These are phyloP conservation scores for Cataglyphis livida DNA, from an alignment of 2,888 invertebrate genomes.

Conservation along the genomic window DNA sequence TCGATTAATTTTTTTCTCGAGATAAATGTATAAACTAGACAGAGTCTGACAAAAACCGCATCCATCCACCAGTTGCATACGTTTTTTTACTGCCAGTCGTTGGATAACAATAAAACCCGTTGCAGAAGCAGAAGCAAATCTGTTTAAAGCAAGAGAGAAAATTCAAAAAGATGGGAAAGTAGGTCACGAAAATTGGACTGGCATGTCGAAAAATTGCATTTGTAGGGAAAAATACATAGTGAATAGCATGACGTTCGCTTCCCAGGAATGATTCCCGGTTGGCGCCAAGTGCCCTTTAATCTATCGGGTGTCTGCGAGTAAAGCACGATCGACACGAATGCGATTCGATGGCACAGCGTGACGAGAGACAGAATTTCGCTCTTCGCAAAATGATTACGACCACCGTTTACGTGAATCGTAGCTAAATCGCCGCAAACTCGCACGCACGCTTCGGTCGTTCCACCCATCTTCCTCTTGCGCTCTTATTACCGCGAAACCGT, in stretches of 20 bases:
- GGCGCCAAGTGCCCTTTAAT: conserved; percentile 60
- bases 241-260: conserved; percentile 38
- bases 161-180: conserved; percentile 33
- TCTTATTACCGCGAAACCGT: conserved; percentile 25
- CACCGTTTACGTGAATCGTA: conserved; percentile 41
- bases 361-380: conserved; percentile 45
- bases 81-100: conserved; percentile 11
- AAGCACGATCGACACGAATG: conserved; percentile 56
- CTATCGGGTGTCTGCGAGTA: conserved; percentile 58
- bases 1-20: not conserved
- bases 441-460: conserved; percentile 16
- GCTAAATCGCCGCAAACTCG: conserved; percentile 15
- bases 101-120: conserved; percentile 44
- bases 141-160: not conserved
- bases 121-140: conserved; percentile 16
- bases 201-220: conserved; percentile 34
- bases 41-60: conserved; percentile 17
- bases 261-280: conserved; percentile 34
- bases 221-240: conserved; percentile 41
- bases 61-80: conserved; percentile 50
- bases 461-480: conserved; percentile 13
- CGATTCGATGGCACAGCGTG: conserved; percentile 15
- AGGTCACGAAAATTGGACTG: conserved; percentile 43
- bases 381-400: conserved; percentile 57
- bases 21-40: not conserved